phyloP scores from a whole-genome alignment of 1,140 invertebrate genomes.

The Papilio polyxenes region DNA sequence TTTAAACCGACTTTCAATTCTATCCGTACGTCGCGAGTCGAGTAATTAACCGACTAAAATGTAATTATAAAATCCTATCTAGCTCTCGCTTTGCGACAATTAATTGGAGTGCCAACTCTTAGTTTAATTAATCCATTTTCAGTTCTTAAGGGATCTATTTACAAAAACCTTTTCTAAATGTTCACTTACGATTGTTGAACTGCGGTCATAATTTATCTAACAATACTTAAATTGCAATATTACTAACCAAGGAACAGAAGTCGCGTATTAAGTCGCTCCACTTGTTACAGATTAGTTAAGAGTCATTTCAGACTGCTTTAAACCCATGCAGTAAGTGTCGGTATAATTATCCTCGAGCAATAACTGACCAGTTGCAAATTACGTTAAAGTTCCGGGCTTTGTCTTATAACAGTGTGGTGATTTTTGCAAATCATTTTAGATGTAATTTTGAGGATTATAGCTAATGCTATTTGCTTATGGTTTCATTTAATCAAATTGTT shows the following conservation, averaged over 20 bases:
- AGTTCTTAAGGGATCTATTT: background rate
- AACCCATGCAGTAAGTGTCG: background rate
- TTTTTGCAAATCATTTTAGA: background rate
- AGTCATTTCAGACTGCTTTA: background rate
- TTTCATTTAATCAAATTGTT: background rate
- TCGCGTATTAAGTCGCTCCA: background rate
- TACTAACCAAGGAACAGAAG: background rate
- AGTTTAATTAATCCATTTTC: background rate
- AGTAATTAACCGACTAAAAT: constrained; percentile 13
- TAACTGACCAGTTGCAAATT: constrained; percentile 22
- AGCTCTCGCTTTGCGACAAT: background rate
- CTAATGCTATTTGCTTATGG: background rate
- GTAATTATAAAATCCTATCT: background rate
- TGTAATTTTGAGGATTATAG: no score
- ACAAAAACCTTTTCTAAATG: background rate
- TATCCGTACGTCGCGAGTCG: background rate
- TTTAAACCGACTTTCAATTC: constrained; percentile 6
- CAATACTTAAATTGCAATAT: background rate
- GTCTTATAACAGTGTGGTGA: background rate
- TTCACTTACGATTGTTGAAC: no score
- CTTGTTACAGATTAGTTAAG: constrained; percentile 24
- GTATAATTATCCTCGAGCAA: constrained; percentile 35
- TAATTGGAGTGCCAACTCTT: background rate
- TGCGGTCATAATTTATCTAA: no score
- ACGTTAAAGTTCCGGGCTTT: constrained; percentile 15